Conservation (phyloP, 2,888 invertebrate species). For the Thymelicus acteon region DNA sequence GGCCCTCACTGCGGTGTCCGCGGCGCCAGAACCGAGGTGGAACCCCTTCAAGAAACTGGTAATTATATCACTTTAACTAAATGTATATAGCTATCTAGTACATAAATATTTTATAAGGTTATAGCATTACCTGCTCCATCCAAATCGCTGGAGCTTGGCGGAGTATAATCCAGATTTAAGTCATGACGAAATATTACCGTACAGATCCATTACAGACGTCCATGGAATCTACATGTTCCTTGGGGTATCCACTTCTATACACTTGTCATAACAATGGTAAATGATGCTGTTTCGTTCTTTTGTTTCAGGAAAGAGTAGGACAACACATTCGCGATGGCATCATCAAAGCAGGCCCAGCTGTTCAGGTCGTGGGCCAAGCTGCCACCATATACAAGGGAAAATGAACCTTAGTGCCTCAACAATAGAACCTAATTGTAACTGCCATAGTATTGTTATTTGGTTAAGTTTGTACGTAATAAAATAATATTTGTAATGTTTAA, state of each 20-base stretch:
- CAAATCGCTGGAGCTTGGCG: not conserved
- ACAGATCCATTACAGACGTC: too few relatives aligned
- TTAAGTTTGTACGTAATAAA: constrained; percentile 5
- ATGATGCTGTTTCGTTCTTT: constrained; percentile 26
- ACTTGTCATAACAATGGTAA: not conserved
- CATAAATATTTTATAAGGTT: not conserved
- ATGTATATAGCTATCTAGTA: not conserved
- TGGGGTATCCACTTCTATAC: not conserved
- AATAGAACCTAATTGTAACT: not conserved
- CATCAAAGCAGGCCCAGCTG: constrained; percentile 63
- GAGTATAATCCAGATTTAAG: not conserved
- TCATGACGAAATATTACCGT: too few relatives aligned
- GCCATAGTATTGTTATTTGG: constrained; percentile 10
- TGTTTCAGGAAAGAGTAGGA: constrained; percentile 63
- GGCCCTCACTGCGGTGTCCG: constrained; percentile 45
- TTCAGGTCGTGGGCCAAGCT: constrained; percentile 59
- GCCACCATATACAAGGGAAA: constrained; percentile 50
- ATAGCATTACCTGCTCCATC: not conserved
- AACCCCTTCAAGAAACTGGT: constrained; percentile 59
- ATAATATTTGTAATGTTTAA: not conserved
- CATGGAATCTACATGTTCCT: too few relatives aligned
- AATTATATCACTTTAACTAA: constrained; percentile 32
- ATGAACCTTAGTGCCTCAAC: not conserved
- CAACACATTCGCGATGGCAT: constrained; percentile 46
- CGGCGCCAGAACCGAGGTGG: constrained; percentile 56